A percentile compares a stretch with the other conserved stretches of the same genome.
Conservation (phyloP, 2,888 invertebrate genomes). For the Lymantria monacha region DNA sequence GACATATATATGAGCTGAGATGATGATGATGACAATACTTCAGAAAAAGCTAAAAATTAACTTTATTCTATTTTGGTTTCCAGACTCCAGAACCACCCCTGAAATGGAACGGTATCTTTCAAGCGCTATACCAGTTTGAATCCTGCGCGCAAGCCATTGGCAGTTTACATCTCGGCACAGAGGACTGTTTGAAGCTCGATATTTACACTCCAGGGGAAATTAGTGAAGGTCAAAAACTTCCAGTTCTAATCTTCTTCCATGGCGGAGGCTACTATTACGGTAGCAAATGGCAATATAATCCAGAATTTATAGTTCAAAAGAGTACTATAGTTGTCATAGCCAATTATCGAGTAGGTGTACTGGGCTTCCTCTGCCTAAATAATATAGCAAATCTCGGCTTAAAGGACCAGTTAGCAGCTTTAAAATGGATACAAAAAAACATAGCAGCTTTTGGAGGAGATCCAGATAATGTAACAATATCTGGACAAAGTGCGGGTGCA, state of each 20-base stretch:
- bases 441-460: conserved; percentile 70
- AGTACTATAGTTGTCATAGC: conserved; percentile 57
- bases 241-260: conserved; percentile 68
- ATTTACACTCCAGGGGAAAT: conserved; percentile 53
- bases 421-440: conserved; percentile 66
- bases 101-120: conserved; percentile 54
- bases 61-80: no score
- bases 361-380: conserved; percentile 67
- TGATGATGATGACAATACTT: no score
- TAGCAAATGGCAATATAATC: conserved; percentile 65
- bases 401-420: conserved; percentile 68
- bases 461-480: conserved; percentile 68
- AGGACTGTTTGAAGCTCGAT: conserved; percentile 66
- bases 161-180: conserved; percentile 49
- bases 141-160: conserved; percentile 58
- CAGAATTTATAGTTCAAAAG: conserved; percentile 65
- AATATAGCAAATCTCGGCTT: conserved; percentile 66
- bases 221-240: conserved; percentile 36
- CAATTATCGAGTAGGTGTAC: conserved; percentile 66
- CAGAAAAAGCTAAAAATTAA: no score
- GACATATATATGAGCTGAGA: no score
- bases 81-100: conserved; percentile 55
- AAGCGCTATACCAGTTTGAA: conserved; percentile 49
- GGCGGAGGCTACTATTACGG: conserved; percentile 73
- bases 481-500: conserved; percentile 71